Percentiles rank a stretch among this genome's conserved stretches.
These are phyloP conservation scores for Deilephila porcellus DNA, from an alignment of 2,888 invertebrate species.

Conservation along the genomic window DNA sequence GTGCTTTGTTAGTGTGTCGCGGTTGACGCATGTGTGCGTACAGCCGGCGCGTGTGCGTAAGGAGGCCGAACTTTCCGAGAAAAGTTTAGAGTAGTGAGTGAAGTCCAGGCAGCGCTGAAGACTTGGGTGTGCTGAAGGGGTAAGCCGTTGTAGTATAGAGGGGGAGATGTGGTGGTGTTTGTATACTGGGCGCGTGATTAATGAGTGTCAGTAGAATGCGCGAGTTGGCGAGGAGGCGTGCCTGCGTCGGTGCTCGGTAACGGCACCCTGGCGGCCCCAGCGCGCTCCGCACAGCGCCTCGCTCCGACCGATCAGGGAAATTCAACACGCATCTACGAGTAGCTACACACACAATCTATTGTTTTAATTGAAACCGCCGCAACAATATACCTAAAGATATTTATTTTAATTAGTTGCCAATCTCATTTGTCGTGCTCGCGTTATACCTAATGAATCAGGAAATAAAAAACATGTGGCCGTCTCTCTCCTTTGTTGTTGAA, in stretches of 20 bases:
- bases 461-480: conserved; percentile 2
- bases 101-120: neutral
- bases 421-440: conserved; percentile 43
- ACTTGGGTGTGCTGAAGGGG: neutral
- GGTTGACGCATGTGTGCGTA: conserved; percentile 48
- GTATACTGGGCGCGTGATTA: conserved; percentile 29
- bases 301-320: conserved; percentile 65
- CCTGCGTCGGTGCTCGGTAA: conserved; percentile 51
- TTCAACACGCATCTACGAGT: conserved; percentile 54
- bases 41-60: conserved; percentile 51
- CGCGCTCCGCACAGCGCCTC: conserved; percentile 44
- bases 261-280: conserved; percentile 78
- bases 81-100: conserved; percentile 53
- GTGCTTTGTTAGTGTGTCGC: conserved; percentile 40
- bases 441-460: conserved; percentile 32
- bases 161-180: conserved; percentile 25
- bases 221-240: conserved; percentile 67
- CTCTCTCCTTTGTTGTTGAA: neutral
- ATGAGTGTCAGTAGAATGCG: conserved; percentile 31
- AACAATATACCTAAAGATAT: conserved; percentile 45
- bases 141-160: neutral
- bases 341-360: conserved; percentile 55
- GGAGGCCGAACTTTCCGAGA: conserved; percentile 59
- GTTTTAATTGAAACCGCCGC: conserved; percentile 60
- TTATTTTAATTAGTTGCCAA: conserved; percentile 51